Conservation (phyloP, 2,888 invertebrate species). For the Seira musarum region DNA sequence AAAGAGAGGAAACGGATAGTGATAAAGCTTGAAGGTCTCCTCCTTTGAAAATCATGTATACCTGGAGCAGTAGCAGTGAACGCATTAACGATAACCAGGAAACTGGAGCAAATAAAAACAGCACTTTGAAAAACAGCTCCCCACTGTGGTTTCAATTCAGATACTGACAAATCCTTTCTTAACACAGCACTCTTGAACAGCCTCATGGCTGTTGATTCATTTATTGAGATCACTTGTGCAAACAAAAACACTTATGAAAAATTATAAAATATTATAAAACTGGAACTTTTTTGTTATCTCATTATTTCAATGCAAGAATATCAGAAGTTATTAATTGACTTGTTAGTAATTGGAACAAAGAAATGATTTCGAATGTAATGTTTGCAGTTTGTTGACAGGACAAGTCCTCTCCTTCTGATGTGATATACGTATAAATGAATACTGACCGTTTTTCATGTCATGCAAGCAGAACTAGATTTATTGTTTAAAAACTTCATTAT, state of each 20-base stretch:
- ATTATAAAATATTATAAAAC: not conserved
- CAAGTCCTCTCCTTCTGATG: slow-evolving; percentile 31
- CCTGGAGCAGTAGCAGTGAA: not conserved
- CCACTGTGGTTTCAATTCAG: not conserved
- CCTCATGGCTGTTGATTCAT: slow-evolving; percentile 28
- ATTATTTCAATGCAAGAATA: not conserved
- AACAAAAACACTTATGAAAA: not conserved
- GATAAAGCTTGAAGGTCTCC: no score
- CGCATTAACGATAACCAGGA: not conserved
- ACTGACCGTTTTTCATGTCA: slow-evolving; percentile 53
- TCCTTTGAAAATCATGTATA: not conserved
- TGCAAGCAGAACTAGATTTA: slow-evolving; percentile 44
- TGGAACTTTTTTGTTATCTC: slow-evolving; percentile 1
- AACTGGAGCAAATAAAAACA: not conserved
- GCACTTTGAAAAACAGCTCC: not conserved
- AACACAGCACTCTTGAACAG: slow-evolving; percentile 6
- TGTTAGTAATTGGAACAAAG: not conserved
- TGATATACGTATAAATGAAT: slow-evolving; percentile 41
- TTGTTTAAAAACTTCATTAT: slow-evolving; percentile 4
- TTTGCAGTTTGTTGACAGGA: not conserved
- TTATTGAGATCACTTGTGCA: not conserved
- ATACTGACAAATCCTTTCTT: not conserved
- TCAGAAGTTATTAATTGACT: not conserved
- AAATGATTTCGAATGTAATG: slow-evolving; percentile 35
- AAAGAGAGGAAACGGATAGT: not conserved